phyloP scores from a whole-genome alignment of 2,113 vertebrate species.

The Pithys albifrons region DNA sequence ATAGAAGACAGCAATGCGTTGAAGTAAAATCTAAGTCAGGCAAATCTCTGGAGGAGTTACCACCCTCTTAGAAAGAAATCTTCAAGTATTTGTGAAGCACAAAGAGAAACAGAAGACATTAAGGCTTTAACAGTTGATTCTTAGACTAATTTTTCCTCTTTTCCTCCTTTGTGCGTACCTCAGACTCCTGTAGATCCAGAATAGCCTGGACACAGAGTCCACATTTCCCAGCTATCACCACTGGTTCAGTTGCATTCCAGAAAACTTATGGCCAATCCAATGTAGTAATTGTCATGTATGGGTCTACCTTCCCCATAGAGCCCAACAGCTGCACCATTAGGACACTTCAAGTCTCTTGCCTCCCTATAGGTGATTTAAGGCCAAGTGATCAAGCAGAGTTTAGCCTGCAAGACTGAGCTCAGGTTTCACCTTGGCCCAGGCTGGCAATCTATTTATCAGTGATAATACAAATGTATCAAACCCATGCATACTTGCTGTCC shows the following conservation, averaged over 20 bases:
- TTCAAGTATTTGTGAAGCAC: neutral
- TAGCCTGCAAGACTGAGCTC: neutral
- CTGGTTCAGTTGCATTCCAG: neutral
- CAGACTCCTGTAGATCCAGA: neutral
- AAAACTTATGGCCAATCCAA: neutral
- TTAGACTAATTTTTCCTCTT: neutral
- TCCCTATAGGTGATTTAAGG: neutral
- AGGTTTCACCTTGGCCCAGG: neutral
- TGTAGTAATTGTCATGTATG: fast-evolving
- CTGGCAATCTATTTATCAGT: neutral
- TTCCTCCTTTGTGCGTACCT: fast-evolving
- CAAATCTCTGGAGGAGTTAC: neutral
- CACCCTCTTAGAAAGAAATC: neutral
- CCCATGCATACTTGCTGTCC: neutral
- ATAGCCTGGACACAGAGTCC: neutral
- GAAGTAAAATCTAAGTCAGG: neutral
- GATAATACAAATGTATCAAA: neutral
- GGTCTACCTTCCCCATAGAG: neutral
- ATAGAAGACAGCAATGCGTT: neutral
- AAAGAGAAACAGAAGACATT: neutral
- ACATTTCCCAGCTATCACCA: neutral
- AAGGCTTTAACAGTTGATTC: neutral
- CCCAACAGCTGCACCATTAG: neutral
- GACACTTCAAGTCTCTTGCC: neutral
- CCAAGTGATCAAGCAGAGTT: neutral